Evolutionary conservation across 2,113 vertebrate genomes (phyloP), one percentile per base, ranked within the genome.

Genomic region (Artemisiospiza belli): DNA sequence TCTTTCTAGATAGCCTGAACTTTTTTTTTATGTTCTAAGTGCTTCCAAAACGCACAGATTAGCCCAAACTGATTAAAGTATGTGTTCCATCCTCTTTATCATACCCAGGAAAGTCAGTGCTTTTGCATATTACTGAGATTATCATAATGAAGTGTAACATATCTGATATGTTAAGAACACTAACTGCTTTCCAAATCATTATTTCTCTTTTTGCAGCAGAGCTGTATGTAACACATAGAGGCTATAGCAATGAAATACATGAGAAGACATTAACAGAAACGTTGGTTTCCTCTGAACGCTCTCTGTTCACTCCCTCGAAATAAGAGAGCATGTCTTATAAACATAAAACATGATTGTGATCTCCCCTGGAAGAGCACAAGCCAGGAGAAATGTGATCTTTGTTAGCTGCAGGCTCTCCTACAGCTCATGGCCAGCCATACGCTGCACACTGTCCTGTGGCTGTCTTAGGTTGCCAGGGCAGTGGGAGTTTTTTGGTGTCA

Each of bases 1-100:
- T 78, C 66, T 83, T 95, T 82, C 73, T 58, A 85, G 82, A 79
- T 74, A 94, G 66, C 47, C 72, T 91, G 41, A 80, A 80, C 28
- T 30, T 15, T 89, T 74, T 76, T 78, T 74, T 95, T 52, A 95
- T 92, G 58, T 91, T 89, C 67, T 63, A 89, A 95, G 39, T 89
- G 78, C 78, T 94, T 95, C 78, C 78, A 92, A 90, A 97, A 93
- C 66, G 91, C 63, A 79, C 31, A 95, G 79, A 78, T 92, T 84
- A 95, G 55, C 46, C 79, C 88, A 94, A 92, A 94, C 39, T 88
- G 62, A 91, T 86, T 64, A 95, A 94, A 94, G 69, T 19, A 6
- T 57, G 54, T 69, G 31, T 91, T 86, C 31, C 37, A 44, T 92
- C 69, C 62, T 84, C 86, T 84, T 94, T 90, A 91, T 94, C 95